Conservation (phyloP, 1,140 invertebrate genomes). For the Hyles euphorbiae region DNA sequence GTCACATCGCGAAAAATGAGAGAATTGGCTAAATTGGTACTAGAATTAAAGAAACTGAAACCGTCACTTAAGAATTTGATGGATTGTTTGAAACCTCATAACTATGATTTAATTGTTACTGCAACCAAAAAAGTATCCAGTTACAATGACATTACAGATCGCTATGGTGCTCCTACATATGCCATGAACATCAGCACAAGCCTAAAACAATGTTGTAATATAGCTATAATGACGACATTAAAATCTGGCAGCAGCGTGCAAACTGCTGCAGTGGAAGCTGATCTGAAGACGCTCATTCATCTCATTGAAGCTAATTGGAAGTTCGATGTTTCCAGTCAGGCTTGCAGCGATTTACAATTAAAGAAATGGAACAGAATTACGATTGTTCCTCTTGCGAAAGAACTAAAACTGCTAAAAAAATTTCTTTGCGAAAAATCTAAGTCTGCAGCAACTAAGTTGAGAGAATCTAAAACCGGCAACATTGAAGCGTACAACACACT, state of each 20-base stretch:
- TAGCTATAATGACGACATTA: constrained; percentile 17
- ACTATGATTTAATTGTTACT: constrained; percentile 23
- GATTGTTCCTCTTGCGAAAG: constrained; percentile 37
- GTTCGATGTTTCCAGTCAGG: constrained; percentile 20
- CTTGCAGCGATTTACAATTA: constrained; percentile 29
- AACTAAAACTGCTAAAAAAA: constrained; percentile 38
- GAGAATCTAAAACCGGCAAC: constrained; percentile 14
- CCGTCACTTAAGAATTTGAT: constrained; percentile 14
- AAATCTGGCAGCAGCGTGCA: not conserved
- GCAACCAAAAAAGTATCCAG: constrained; percentile 20
- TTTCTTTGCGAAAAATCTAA: constrained; percentile 22
- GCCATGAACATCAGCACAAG: constrained; percentile 28
- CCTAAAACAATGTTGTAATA: constrained; percentile 31
- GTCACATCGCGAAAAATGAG: constrained; percentile 24
- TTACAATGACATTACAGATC: constrained; percentile 18
- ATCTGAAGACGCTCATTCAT: constrained; percentile 19
- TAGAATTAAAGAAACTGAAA: constrained; percentile 20
- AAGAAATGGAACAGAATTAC: constrained; percentile 43
- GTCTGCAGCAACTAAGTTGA: constrained; percentile 13
- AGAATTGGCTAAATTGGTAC: constrained; percentile 24
- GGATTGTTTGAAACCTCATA: constrained; percentile 25
- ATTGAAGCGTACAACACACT: constrained; percentile 22
- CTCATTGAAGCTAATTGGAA: constrained; percentile 20
- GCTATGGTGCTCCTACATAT: constrained; percentile 23
- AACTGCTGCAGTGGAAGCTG: constrained; percentile 13